Conservation (phyloP, 2,888 invertebrate species). For the Cyaniris semiargus region DNA sequence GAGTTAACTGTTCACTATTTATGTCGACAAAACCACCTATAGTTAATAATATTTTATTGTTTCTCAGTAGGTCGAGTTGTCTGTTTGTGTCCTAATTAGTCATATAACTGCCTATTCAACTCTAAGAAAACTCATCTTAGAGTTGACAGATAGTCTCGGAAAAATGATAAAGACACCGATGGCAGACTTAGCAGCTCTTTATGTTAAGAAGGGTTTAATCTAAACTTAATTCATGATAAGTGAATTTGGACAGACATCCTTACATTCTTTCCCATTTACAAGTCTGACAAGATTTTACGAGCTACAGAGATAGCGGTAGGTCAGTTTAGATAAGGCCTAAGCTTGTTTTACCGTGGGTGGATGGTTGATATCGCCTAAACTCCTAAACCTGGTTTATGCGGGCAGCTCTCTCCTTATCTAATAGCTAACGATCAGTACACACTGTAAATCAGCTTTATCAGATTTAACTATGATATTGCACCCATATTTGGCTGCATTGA, state of each 20-base stretch:
- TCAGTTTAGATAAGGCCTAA: not conserved
- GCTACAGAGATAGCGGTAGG: not conserved
- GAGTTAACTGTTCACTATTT: constrained; percentile 19
- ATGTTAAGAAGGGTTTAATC: not conserved
- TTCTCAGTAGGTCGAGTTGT: not conserved
- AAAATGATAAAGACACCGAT: not conserved
- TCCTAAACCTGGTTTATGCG: constrained; percentile 1
- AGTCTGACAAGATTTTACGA: not conserved
- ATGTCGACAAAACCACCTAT: constrained; percentile 23
- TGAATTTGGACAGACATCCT: not conserved
- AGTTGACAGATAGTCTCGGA: too few species aligned
- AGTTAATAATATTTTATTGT: constrained; percentile 13
- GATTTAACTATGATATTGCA: not conserved
- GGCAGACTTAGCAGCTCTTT: not conserved
- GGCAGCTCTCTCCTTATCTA: constrained; percentile 8
- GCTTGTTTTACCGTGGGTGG: not conserved
- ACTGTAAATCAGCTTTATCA: not conserved
- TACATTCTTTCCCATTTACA: not conserved
- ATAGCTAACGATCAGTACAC: not conserved
- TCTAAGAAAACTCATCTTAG: not conserved
- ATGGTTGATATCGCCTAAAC: not conserved
- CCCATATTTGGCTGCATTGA: not conserved
- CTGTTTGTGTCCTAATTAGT: not conserved
- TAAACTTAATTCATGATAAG: too few species aligned
- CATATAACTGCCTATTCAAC: not conserved